Conservation (phyloP, 2,797 vertebrate genomes). For the Petrocephalus schoutedeni region DNA sequence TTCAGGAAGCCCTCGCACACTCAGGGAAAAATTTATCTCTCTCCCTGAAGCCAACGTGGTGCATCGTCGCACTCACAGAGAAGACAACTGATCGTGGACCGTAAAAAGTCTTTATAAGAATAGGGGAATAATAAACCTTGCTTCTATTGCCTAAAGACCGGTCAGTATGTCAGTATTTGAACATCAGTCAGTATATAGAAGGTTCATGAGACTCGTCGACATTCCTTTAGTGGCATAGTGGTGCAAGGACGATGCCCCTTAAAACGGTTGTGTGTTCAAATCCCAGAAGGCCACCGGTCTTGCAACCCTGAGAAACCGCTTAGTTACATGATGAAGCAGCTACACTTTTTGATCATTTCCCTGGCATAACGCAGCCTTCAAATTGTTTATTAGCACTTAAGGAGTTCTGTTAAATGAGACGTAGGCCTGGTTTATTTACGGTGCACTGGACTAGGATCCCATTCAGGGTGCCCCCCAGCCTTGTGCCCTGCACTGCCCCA, state of each 20-base stretch:
- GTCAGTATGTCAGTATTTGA: not conserved
- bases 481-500: not conserved
- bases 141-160: not conserved
- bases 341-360: not conserved
- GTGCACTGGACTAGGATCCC: not conserved
- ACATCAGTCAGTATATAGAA: not conserved
- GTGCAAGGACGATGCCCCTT: not conserved
- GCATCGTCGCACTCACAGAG: not conserved
- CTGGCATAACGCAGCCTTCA: not conserved
- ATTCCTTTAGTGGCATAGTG: not conserved
- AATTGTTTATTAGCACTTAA: not conserved
- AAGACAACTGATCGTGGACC: not conserved
- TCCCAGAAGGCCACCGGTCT: not conserved
- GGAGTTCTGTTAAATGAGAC: constrained; percentile 2
- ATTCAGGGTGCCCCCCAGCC: not conserved
- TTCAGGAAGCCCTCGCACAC: not conserved
- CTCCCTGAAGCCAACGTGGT: not conserved
- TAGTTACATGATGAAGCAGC: not conserved
- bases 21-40: not conserved
- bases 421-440: not conserved
- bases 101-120: not conserved
- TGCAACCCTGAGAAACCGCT: not conserved
- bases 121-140: not conserved
- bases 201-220: not conserved
- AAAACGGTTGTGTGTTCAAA: not conserved